Evolutionary conservation across 2,888 invertebrate genomes (phyloP).

Genomic region (Drosophila picticornis): DNA sequence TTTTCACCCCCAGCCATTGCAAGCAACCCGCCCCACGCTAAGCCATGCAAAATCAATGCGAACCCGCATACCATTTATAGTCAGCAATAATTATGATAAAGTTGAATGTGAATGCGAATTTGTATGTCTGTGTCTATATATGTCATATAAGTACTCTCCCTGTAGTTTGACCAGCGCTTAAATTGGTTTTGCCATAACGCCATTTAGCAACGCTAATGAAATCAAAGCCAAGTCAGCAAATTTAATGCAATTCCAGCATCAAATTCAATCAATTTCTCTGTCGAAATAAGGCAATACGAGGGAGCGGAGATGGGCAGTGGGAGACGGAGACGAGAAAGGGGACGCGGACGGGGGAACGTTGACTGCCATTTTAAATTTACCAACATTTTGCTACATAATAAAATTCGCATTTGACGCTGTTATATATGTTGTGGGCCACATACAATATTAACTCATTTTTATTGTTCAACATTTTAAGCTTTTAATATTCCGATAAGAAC

Average conservation of each 20-base stretch:
- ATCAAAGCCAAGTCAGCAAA: conserved; percentile 64
- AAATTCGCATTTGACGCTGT: conserved; percentile 48
- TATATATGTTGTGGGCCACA: background rate
- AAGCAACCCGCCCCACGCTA: background rate
- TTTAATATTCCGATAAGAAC: background rate
- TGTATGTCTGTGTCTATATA: background rate
- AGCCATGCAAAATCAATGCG: conserved; percentile 46
- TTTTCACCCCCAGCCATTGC: background rate
- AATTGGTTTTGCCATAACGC: conserved; percentile 32
- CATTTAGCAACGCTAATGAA: conserved; percentile 58
- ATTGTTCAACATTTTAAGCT: background rate
- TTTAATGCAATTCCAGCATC: conserved; percentile 60
- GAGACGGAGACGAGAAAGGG: too few relatives aligned
- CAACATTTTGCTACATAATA: conserved; percentile 47
- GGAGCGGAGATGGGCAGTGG: too few relatives aligned
- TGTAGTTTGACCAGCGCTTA: conserved; percentile 40
- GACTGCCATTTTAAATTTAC: conserved; percentile 47
- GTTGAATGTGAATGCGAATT: conserved; percentile 10
- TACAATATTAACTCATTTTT: background rate
- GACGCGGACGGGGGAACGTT: background rate
- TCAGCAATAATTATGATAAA: conserved; percentile 52
- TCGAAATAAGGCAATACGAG: background rate
- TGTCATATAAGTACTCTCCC: background rate
- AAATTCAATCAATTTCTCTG: conserved; percentile 53
- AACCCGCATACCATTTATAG: conserved; percentile 21